Conservation (phyloP, 2,888 invertebrate species). For the Tortricodes alternella region DNA sequence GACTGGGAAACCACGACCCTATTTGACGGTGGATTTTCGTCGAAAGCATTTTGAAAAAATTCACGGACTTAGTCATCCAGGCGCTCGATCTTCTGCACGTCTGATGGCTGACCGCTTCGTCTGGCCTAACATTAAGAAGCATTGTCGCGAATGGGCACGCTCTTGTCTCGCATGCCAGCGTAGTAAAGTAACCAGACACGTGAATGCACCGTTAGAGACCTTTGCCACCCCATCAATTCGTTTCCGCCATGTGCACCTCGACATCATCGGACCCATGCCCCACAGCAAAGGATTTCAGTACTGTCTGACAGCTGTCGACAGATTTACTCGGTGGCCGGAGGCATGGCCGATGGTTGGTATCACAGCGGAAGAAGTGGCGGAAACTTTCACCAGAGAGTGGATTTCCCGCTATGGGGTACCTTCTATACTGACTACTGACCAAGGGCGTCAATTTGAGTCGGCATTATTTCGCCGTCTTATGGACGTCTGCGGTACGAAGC, state of each 20-base stretch:
- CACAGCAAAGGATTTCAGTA: not conserved
- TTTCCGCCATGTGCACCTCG: conserved; percentile 43
- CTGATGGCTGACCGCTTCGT: conserved; percentile 45
- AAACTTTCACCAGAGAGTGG: conserved; percentile 28
- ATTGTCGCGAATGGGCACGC: conserved; percentile 43
- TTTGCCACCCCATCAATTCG: not conserved
- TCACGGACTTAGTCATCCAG: conserved; percentile 26
- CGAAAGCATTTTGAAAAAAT: not conserved
- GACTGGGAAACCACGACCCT: not conserved
- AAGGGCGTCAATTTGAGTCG: conserved; percentile 32
- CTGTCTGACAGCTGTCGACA: conserved; percentile 15
- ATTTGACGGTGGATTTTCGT: not conserved
- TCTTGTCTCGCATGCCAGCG: conserved; percentile 45
- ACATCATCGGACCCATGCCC: conserved; percentile 33
- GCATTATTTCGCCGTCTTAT: conserved; percentile 2
- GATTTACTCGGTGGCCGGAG: conserved; percentile 13
- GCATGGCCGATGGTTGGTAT: conserved; percentile 7
- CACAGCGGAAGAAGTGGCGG: conserved; percentile 31
- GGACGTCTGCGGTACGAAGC: conserved; percentile 9
- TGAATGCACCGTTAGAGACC: conserved; percentile 2
- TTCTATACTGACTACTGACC: conserved; percentile 26
- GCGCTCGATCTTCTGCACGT: conserved; percentile 6
- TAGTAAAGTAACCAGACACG: conserved; percentile 18
- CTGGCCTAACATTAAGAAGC: conserved; percentile 46
- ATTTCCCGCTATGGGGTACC: conserved; percentile 32